A percentile compares a stretch with the other conserved stretches of the same genome.
phyloP scores from a whole-genome alignment of 2,113 vertebrate genomes.

The Podocnemis expansa region DNA sequence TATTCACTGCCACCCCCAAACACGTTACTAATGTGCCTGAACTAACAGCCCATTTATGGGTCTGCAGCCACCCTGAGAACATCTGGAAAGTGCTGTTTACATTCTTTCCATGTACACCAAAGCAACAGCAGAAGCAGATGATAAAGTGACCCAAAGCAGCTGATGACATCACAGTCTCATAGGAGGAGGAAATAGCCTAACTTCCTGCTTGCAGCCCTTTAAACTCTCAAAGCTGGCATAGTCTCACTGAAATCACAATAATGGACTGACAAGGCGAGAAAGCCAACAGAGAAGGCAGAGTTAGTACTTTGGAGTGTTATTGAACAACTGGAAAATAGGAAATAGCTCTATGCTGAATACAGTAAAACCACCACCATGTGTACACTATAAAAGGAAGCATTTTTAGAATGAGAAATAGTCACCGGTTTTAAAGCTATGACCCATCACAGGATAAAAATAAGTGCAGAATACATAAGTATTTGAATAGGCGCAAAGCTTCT shows the following conservation, averaged over 20 bases:
- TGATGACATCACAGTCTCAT: slow-evolving; percentile 70
- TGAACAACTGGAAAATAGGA: slow-evolving; percentile 60
- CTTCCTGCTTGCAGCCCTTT: slow-evolving; percentile 54
- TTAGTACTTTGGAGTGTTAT: slow-evolving; percentile 34
- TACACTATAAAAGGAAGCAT: slow-evolving; percentile 72
- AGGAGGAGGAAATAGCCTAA: slow-evolving; percentile 69
- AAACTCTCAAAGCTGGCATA: slow-evolving; percentile 48
- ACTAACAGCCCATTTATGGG: slow-evolving; percentile 60
- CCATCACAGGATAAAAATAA: not conserved
- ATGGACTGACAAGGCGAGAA: slow-evolving; percentile 61
- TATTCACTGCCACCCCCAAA: not conserved
- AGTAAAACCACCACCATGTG: slow-evolving; percentile 40
- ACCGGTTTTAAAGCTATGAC: slow-evolving; percentile 36
- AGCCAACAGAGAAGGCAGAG: slow-evolving; percentile 15
- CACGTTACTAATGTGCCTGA: slow-evolving; percentile 14
- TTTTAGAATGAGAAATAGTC: slow-evolving; percentile 51
- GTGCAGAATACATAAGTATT: not conserved
- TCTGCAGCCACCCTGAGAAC: slow-evolving; percentile 65
- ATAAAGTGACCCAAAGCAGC: slow-evolving; percentile 53
- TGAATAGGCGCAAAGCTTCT: slow-evolving; percentile 40
- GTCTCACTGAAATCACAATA: slow-evolving; percentile 58
- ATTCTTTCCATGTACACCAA: slow-evolving; percentile 67
- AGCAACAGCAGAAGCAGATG: slow-evolving; percentile 50
- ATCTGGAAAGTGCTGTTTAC: slow-evolving; percentile 72
- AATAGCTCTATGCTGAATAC: slow-evolving; percentile 43